Evolutionary conservation across 2,113 vertebrate genomes (phyloP), one percentile per base, ranked within the genome.

Genomic region (Willisornis vidua): DNA sequence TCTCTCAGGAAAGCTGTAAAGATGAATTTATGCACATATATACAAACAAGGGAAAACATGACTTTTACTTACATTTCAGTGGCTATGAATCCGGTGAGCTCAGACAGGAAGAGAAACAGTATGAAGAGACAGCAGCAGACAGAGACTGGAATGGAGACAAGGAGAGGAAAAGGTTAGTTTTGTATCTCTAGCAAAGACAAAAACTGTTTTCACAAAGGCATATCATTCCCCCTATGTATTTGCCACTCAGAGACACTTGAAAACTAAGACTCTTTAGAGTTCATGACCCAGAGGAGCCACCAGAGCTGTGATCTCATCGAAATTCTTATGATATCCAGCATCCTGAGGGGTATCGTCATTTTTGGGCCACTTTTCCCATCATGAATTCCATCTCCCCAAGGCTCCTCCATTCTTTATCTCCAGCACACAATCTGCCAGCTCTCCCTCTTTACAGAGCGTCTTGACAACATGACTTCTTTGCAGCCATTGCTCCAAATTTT

Each of bases 81-180:
- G 46, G 99, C 98, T 97, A 99, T 99, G 98, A 99, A 99, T 98
- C 99, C 99, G 3, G 98, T 99, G 97, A 99, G 98, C 96, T 99
- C 99, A 43, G 99, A 99, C 95, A 99, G 98, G 98, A 99, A 99
- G 93, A 99, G 99, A 98, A 99, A 99, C 90, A 99, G 97, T 97
- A 99, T 99, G 98, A 99, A 99, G 96, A 99, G 97, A 88, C 99
- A 99, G 98, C 99, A 99, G 97, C 99, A 99, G 89, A 99, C 97
- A 94, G 99, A 99, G 96, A 99, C 99, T 99, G 98, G 90, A 98
- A 98, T 89, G 89, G 81, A 97, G 25, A 63, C 7, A 35, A 49
- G 41, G 25, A 71, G 86, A 55, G 41, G 10, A 33, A 79, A 90
- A 81, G 29, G 75, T 96, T 96, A 94, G 37, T 62, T 89, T 73